phyloP scores from a whole-genome alignment of 1,140 invertebrate species.

The Coelopa frigida region DNA sequence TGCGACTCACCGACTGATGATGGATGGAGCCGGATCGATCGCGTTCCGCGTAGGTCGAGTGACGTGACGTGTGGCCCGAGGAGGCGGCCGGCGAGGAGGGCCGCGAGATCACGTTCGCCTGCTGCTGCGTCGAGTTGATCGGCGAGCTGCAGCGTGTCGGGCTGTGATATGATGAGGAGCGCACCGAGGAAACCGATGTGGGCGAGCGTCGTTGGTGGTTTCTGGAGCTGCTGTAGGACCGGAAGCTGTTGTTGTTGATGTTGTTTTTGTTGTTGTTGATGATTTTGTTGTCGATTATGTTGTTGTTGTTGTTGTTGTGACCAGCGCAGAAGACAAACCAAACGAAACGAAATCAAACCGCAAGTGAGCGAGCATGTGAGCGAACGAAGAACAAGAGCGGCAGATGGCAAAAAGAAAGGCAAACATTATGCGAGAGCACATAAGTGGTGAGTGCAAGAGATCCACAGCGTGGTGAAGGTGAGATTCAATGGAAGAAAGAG shows the following conservation, averaged over 20 bases:
- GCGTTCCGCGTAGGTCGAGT: slow-evolving; percentile 38
- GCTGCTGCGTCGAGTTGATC: slow-evolving; percentile 34
- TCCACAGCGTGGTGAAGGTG: too few relatives aligned
- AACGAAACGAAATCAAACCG: background rate
- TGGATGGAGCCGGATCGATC: slow-evolving; percentile 31
- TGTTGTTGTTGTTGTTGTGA: slow-evolving; percentile 2
- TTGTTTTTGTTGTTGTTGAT: slow-evolving; percentile 10
- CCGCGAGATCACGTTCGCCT: slow-evolving; percentile 37
- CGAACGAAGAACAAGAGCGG: too few relatives aligned
- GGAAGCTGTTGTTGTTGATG: slow-evolving; percentile 26
- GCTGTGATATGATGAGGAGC: slow-evolving; percentile 48
- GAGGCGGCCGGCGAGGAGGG: slow-evolving; percentile 39
- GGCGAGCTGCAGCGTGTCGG: slow-evolving; percentile 49
- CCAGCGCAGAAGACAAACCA: slow-evolving; percentile 7
- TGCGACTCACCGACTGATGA: slow-evolving; percentile 36
- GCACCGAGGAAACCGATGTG: slow-evolving; percentile 47
- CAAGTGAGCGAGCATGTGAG: too few relatives aligned
- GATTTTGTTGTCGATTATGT: too few relatives aligned
- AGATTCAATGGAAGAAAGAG: too few relatives aligned
- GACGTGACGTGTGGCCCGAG: slow-evolving; percentile 26
- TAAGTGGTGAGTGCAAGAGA: background rate
- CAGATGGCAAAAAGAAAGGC: background rate
- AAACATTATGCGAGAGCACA: background rate
- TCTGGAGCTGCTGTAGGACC: slow-evolving; percentile 46
- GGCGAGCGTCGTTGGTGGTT: slow-evolving; percentile 51